Percentiles rank a stretch among this genome's conserved stretches.
phyloP scores from a whole-genome alignment of 2,797 vertebrate genomes.

The Tokudaia muenninki region DNA sequence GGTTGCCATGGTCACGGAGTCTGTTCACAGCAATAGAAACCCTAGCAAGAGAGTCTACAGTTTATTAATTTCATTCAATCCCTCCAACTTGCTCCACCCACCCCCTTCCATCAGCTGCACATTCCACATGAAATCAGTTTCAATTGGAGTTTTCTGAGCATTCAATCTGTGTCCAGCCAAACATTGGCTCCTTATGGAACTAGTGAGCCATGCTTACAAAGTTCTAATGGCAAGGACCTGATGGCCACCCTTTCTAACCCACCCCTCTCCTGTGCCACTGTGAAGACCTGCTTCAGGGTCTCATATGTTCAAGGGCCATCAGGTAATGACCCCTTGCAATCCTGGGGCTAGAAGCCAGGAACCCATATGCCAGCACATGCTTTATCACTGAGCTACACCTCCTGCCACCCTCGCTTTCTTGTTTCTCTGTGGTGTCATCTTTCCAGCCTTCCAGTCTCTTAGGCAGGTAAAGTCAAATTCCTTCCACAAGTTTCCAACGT shows the following conservation, averaged over 20 bases:
- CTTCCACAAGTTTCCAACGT: not conserved
- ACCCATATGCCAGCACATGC: not conserved
- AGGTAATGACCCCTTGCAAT: not conserved
- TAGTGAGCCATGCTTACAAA: not conserved
- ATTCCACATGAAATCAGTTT: slow-evolving; percentile 28
- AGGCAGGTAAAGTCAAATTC: not conserved
- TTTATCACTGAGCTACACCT: not conserved
- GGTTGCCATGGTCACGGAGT: too few species aligned
- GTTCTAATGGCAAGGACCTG: not conserved
- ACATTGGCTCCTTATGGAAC: not conserved
- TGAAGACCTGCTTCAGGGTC: not conserved
- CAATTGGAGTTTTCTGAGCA: slow-evolving; percentile 28
- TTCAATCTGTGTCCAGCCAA: not conserved
- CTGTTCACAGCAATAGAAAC: too few species aligned
- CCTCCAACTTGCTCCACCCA: not conserved
- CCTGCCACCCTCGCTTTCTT: not conserved
- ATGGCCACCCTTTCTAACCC: not conserved
- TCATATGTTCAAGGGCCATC: not conserved
- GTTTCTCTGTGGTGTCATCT: not conserved
- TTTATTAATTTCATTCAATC: slow-evolving; percentile 17
- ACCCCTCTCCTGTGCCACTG: not conserved
- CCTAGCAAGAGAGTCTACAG: too few species aligned
- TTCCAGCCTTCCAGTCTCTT: not conserved
- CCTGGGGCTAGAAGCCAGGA: not conserved
- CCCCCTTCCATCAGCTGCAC: not conserved